Base-by-base conservation (phyloP, 1,140 invertebrate species). In the Drosophila biarmipes region DNA sequence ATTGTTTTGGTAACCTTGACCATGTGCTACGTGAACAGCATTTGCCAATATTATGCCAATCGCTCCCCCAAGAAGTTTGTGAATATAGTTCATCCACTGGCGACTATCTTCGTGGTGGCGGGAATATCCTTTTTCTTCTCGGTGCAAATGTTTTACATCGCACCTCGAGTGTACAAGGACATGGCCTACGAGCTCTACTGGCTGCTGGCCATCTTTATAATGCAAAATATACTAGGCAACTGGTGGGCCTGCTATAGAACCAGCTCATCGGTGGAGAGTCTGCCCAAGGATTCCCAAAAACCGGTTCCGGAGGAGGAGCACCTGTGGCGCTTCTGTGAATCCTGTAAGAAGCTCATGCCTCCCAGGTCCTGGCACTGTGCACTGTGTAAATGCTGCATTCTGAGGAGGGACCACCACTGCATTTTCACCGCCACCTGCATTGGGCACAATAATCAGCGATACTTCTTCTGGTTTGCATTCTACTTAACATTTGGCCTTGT, bases 321-420 rank as follows among this genome's bases (percentile, higher is more conserved):
- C 38, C 35, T 56, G 24, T 98, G 97, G 96, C 94, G 94, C 55
- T 93, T 96, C 56, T 98, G 97, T 92, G 78, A 93, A 6, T 86
- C 92, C 0, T 99, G 98, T 92, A 96, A 98, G 86, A 93, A 94
- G 31, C 81, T 96, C 42, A 93, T 95, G 15, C 97, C 98, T 11
- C 97, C 97, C 14, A 93, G 98, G 53, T 95, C 97, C 4, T 98
- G 97, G 95, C 98, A 99, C 91, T 99, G 98, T 86, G 92, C 93
- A 38, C 93, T 93, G 42, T 99, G 98, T 87, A 91, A 94, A 71
- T 90, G 92, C 14, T 99, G 98, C 90, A 96, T 99, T 43, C 90
- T 98, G 14, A 98, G 98, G 91, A 94, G 98, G 73, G 98, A 99
- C 91, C 98, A 99, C 92, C 98, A 99, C 90, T 99, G 98, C 91